phyloP scores from a whole-genome alignment of 2,888 invertebrate genomes.

The Acronicta alni region DNA sequence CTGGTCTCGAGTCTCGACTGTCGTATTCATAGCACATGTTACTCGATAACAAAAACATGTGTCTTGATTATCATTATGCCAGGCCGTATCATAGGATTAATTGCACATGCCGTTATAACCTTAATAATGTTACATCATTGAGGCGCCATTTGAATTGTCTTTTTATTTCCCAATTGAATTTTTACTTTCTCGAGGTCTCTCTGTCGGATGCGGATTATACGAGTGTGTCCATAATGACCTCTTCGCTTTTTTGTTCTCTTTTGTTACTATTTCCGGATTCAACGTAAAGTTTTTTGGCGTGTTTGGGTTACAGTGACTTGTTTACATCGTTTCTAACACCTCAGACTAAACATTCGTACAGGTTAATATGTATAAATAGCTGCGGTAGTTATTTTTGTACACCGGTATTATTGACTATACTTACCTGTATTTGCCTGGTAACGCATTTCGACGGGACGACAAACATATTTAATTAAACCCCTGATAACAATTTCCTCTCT shows the following conservation, averaged over 20 bases:
- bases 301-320: constrained; percentile 43
- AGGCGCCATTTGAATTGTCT: constrained; percentile 34
- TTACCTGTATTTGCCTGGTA: constrained; percentile 7
- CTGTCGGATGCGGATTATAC: constrained; percentile 22
- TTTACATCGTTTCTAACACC: constrained; percentile 39
- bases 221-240: constrained; percentile 26
- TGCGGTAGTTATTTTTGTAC: constrained; percentile 18
- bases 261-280: constrained; percentile 23
- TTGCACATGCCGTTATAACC: constrained; percentile 47
- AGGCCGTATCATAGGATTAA: constrained; percentile 41
- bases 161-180: constrained; percentile 49
- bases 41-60: constrained; percentile 51
- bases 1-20: constrained; percentile 8
- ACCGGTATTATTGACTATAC: constrained; percentile 8
- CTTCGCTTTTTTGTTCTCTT: constrained; percentile 41
- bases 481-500: constrained; percentile 57
- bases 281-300: constrained; percentile 25
- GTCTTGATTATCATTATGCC: constrained; percentile 44
- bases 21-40: constrained; percentile 43
- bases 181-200: constrained; percentile 39
- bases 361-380: constrained; percentile 9
- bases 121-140: constrained; percentile 38
- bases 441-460: constrained; percentile 28
- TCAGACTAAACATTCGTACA: constrained; percentile 44
- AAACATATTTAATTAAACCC: constrained; percentile 44